Conservation (phyloP, 2,888 invertebrate genomes). For the Pristionchus japonicus region DNA sequence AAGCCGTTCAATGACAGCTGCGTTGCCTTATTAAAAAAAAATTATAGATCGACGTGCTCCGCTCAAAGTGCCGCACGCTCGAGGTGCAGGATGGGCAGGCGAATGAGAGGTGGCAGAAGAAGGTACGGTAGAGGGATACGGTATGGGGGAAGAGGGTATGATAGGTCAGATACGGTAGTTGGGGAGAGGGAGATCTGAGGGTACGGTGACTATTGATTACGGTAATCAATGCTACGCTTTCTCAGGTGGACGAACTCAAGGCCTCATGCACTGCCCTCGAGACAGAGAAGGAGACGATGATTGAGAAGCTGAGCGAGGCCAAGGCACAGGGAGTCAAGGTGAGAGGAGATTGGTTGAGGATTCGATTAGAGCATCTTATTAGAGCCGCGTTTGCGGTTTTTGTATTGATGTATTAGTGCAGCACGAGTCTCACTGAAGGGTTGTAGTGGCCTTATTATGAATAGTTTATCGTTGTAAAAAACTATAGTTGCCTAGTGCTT, state of each 20-base stretch:
- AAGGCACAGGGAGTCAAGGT: conserved; percentile 70
- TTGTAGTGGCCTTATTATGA: background rate
- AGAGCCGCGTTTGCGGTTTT: background rate
- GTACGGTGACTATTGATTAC: background rate
- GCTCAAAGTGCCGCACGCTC: conserved; percentile 55
- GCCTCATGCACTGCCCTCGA: conserved; percentile 49
- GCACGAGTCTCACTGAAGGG: background rate
- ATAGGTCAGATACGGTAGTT: background rate
- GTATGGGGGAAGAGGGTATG: background rate
- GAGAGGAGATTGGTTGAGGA: background rate
- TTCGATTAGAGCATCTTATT: background rate
- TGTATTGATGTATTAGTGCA: background rate
- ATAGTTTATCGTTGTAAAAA: too few relatives aligned
- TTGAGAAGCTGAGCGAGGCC: conserved; percentile 69
- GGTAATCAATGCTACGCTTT: background rate
- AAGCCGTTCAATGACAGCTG: background rate
- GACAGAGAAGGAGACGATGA: conserved; percentile 64
- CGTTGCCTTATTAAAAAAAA: background rate
- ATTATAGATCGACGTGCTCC: conserved; percentile 57
- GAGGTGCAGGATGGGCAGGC: conserved; percentile 65
- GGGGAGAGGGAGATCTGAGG: background rate
- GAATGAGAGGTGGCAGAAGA: conserved; percentile 65
- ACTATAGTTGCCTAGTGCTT: background rate
- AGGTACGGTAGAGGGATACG: conserved; percentile 51
- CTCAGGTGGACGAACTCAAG: conserved; percentile 50